phyloP scores from a whole-genome alignment of 1,140 invertebrate genomes.

The Coenobita brevimanus region DNA sequence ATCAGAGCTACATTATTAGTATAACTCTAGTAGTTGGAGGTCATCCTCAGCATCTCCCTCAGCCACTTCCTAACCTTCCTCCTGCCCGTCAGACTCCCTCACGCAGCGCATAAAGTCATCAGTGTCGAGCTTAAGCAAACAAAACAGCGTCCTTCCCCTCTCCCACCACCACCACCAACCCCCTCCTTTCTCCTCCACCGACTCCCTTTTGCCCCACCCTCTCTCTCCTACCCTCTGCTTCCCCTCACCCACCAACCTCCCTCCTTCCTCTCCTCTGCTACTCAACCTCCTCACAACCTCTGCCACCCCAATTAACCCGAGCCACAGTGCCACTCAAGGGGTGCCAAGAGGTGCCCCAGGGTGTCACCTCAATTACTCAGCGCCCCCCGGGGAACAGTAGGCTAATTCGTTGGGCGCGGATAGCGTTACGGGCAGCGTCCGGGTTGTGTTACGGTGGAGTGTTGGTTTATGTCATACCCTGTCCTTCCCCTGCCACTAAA shows the following conservation, averaged over 20 bases:
- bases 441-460: constrained; percentile 39
- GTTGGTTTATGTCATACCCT: too few relatives aligned
- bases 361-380: constrained; percentile 44
- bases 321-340: not conserved
- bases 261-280: not conserved
- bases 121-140: too few relatives aligned
- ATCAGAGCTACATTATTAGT: too few relatives aligned
- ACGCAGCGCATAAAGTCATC: too few relatives aligned
- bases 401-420: constrained; percentile 30
- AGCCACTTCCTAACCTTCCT: not conserved
- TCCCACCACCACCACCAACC: not conserved
- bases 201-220: not conserved
- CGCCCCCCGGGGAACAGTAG: constrained; percentile 7
- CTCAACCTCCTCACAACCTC: not conserved
- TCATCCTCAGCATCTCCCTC: not conserved
- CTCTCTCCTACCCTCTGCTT: not conserved
- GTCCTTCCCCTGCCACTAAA: too few relatives aligned
- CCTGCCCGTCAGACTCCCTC: not conserved
- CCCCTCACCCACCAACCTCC: not conserved
- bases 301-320: constrained; percentile 19
- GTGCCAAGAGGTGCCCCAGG: constrained; percentile 36
- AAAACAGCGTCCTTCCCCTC: not conserved
- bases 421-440: too few relatives aligned
- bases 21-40: too few relatives aligned
- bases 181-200: not conserved